Evolutionary conservation across 2,888 invertebrate genomes (phyloP).

Genomic region (Drosophila antonietae): DNA sequence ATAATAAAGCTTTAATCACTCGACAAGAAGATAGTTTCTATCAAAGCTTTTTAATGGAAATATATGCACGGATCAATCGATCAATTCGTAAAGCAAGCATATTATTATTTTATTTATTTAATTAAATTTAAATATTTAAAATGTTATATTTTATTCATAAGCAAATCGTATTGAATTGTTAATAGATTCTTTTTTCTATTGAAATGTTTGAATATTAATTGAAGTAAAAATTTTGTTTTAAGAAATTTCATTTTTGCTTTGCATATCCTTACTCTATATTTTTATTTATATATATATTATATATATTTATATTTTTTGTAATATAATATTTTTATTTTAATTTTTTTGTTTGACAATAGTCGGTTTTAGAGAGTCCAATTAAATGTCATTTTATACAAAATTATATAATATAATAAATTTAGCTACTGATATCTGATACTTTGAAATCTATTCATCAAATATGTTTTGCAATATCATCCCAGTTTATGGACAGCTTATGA

Average conservation of each 20-base stretch:
- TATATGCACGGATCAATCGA: slow-evolving; percentile 1
- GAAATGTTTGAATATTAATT: not conserved
- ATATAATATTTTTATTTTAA: not conserved
- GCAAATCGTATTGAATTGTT: not conserved
- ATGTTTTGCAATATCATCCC: not conserved
- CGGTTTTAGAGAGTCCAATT: not conserved
- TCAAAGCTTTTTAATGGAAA: not conserved
- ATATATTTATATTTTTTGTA: too few relatives aligned
- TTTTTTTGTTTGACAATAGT: slow-evolving; percentile 1
- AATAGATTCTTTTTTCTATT: not conserved
- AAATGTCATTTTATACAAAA: slow-evolving; percentile 2
- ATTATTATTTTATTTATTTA: not conserved
- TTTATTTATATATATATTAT: not conserved
- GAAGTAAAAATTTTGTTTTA: not conserved
- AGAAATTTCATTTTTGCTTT: not conserved
- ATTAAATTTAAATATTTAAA: not conserved
- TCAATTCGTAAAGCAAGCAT: slow-evolving; percentile 3
- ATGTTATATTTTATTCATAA: not conserved
- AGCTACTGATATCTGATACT: not conserved
- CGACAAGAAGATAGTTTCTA: not conserved
- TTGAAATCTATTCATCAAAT: not conserved
- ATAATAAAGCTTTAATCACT: not conserved
- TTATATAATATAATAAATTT: not conserved
- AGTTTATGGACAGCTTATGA: not conserved
- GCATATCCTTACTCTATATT: not conserved